Base-by-base conservation (phyloP, 2,888 invertebrate genomes). In the Pristionchus exspectatus region DNA sequence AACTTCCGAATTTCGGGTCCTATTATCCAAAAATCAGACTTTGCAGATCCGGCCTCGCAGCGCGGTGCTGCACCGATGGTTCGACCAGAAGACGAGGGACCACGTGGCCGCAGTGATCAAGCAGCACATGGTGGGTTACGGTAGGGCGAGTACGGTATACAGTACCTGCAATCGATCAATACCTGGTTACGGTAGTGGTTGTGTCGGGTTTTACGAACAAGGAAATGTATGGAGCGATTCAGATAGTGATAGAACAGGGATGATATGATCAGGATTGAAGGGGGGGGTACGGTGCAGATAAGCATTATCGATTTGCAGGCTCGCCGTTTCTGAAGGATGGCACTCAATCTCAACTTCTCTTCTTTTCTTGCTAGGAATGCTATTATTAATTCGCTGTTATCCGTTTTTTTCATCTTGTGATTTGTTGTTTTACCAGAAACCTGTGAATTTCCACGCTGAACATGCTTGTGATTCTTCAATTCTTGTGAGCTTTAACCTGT, bases 81-180 rank as follows among this genome's bases (percentile, higher is more conserved):
- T 88, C 87, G 87, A 88, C 74, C 44, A 72, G 56, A 50, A 27
- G 56, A 88, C 87, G 74, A 18, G 54, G 7, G 87, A 72, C 56
- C 74, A 72, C 54, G 87, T 88, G 24, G 56, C 12, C 4, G n/a
- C 33, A 10, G 74, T 74, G 74, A 56, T 88, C 63, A 63, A 56
- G 38, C 30, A 72, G 4, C 44, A 88, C 33, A 44, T 30, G 87
- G 87, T 88, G 54, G 83, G 33, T 81, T 72, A 72, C 33, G 69
- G 69, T 72, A 72, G 24, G 10, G 74, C 24, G n/a, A 24, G 24
- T 24, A 21, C 9, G 63, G 63, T 63, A 63, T 18, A 59, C 59
- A 5, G 16, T 5, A 59, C 4, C 18, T 21, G 59, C 59, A 59
- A 18, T 50, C 12, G 44, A 50, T 50, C 44, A 9, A 50, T 50